Conservation (phyloP, 1,140 invertebrate genomes). For the Ridgeia piscesae region DNA sequence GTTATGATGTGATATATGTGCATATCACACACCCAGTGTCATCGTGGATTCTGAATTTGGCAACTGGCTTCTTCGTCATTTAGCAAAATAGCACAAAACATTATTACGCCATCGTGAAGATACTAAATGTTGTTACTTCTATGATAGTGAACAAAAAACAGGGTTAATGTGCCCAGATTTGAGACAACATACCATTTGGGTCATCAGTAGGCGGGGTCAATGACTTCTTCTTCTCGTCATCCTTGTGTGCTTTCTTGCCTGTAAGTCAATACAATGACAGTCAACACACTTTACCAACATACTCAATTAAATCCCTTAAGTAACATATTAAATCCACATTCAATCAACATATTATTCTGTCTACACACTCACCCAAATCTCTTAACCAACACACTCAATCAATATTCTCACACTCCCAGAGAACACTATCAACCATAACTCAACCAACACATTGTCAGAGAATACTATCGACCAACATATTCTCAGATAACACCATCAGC, state of each 20-base stretch:
- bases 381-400: background rate
- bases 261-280: background rate
- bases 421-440: background rate
- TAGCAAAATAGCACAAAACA: too few species aligned
- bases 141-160: too few species aligned
- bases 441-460: background rate
- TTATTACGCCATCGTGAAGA: too few species aligned
- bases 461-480: background rate
- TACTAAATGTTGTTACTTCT: too few species aligned
- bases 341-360: background rate
- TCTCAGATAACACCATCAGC: background rate
- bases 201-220: background rate
- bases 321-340: background rate
- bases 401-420: background rate
- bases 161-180: too few species aligned
- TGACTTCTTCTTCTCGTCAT: background rate
- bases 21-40: too few species aligned
- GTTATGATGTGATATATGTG: too few species aligned
- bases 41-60: too few species aligned
- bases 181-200: background rate
- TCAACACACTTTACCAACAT: background rate
- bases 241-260: slow-evolving; percentile 9
- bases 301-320: background rate
- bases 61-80: too few species aligned
- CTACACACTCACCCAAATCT: too few species aligned